A percentile compares a stretch with the other conserved stretches of the same genome.
Evolutionary conservation across 2,888 invertebrate genomes (phyloP).

Genomic region (Pogonocherus hispidulus): DNA sequence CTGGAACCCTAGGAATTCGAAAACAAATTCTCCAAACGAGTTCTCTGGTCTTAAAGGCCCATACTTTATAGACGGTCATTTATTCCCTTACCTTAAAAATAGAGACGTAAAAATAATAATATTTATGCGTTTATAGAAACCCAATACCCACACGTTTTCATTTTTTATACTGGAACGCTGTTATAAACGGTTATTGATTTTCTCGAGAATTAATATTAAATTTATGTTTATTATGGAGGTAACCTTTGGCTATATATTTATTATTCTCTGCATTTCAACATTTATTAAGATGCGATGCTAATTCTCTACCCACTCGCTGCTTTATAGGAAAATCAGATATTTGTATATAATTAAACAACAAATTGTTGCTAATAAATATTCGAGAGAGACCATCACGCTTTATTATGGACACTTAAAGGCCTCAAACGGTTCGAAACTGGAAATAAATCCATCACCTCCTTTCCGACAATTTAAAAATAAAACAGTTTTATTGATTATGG

Average conservation of each 20-base stretch:
- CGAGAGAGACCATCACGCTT: conserved; percentile 3
- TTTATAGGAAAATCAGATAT: conserved; percentile 25
- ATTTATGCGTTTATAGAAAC: conserved; percentile 5
- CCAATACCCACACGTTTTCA: conserved; percentile 3
- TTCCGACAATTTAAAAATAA: conserved; percentile 24
- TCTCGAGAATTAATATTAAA: conserved; percentile 38
- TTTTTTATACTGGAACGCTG: conserved; percentile 1
- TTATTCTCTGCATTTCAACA: conserved; percentile 25
- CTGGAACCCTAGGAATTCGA: not conserved
- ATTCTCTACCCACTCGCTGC: conserved; percentile 39
- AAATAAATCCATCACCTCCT: conserved; percentile 23
- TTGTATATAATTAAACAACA: conserved; percentile 20
- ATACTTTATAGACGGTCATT: conserved; percentile 12
- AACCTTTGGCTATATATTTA: conserved; percentile 40
- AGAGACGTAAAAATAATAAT: conserved; percentile 18
- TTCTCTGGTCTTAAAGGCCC: not conserved
- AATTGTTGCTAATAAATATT: conserved; percentile 19
- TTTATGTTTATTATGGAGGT: conserved; percentile 41
- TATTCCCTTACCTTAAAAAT: conserved; percentile 22
- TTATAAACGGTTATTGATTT: conserved; percentile 40
- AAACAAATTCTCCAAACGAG: conserved; percentile 21
- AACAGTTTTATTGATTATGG: conserved; percentile 22
- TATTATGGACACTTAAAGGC: conserved; percentile 26
- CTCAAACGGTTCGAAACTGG: conserved; percentile 11
- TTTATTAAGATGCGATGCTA: conserved; percentile 36